Conservation (phyloP, 1,140 invertebrate species). For the Andrena cerasifolii region DNA sequence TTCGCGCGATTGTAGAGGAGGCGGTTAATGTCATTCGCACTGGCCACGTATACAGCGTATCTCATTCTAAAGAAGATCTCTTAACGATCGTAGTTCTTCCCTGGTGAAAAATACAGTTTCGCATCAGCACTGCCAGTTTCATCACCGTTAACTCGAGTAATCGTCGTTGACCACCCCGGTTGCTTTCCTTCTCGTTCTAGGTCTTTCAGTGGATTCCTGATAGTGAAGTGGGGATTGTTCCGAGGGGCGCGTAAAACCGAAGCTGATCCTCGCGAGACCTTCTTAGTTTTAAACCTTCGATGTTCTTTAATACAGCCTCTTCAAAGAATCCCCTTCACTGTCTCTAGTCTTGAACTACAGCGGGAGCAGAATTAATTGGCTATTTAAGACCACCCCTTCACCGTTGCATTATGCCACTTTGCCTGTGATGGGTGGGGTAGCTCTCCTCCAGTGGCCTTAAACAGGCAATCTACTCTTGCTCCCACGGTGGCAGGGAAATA, state of each 20-base stretch:
- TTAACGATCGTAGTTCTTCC: slow-evolving; percentile 51
- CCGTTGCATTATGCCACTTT: too few species aligned
- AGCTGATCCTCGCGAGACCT: too few species aligned
- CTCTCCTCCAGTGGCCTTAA: background rate
- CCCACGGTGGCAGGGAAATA: background rate
- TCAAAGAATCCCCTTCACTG: background rate
- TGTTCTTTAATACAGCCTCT: too few species aligned
- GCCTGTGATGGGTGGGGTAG: background rate
- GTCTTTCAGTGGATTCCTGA: too few species aligned
- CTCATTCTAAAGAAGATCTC: slow-evolving; percentile 41
- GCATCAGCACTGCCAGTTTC: slow-evolving; percentile 56
- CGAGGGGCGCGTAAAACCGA: too few species aligned
- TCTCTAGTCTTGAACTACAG: background rate
- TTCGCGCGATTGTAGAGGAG: background rate
- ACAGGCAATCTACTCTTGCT: background rate
- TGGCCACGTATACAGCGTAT: slow-evolving; percentile 45
- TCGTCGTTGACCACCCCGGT: background rate
- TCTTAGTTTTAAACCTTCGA: too few species aligned
- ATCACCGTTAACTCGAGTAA: slow-evolving; percentile 23
- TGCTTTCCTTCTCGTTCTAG: too few species aligned
- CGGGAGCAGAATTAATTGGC: too few species aligned
- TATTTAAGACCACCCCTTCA: too few species aligned
- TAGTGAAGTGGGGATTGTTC: too few species aligned
- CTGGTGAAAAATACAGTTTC: slow-evolving; percentile 34
- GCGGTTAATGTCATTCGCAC: slow-evolving; percentile 32